A percentile compares a stretch with the other conserved stretches of the same genome.
Conservation (phyloP, 2,888 invertebrate species). For the Ectemnius continuus region DNA sequence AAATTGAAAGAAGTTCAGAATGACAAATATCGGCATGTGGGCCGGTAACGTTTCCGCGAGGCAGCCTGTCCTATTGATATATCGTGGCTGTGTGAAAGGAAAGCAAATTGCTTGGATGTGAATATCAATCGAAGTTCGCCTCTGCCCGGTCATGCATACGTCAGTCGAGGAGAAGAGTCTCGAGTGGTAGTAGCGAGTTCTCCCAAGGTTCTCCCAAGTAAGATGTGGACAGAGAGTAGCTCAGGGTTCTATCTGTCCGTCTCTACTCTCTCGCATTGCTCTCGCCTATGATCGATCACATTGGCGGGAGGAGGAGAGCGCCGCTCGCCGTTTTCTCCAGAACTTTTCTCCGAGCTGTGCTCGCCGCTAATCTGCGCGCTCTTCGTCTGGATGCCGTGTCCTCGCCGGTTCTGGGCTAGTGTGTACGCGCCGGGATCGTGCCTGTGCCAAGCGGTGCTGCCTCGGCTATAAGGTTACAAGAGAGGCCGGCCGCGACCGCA, state of each 20-base stretch:
- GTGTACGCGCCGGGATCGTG: not conserved
- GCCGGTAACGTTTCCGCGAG: too few species aligned
- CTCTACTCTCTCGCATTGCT: constrained; percentile 10
- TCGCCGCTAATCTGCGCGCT: not conserved
- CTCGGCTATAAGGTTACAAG: constrained; percentile 59
- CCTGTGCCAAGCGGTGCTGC: constrained; percentile 26
- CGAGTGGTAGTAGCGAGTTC: not conserved
- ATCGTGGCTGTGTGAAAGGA: not conserved
- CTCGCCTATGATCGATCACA: constrained; percentile 29
- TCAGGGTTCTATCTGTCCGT: not conserved
- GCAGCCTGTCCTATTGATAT: not conserved
- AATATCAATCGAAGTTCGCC: constrained; percentile 4
- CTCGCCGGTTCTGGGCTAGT: not conserved
- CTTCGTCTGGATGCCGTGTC: not conserved
- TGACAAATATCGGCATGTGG: too few species aligned
- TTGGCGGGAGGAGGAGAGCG: constrained; percentile 23
- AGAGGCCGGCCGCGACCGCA: constrained; percentile 62
- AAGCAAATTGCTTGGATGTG: constrained; percentile 3
- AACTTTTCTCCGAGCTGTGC: not conserved
- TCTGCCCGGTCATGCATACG: constrained; percentile 4
- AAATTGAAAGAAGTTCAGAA: too few species aligned
- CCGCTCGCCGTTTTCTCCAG: constrained; percentile 28
- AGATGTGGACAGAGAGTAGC: not conserved
- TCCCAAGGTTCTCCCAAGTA: not conserved
- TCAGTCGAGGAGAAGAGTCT: not conserved